These are phyloP conservation scores for Callorhinus ursinus DNA, from an alignment of 2,113 vertebrate species.

Conservation along the genomic window DNA sequence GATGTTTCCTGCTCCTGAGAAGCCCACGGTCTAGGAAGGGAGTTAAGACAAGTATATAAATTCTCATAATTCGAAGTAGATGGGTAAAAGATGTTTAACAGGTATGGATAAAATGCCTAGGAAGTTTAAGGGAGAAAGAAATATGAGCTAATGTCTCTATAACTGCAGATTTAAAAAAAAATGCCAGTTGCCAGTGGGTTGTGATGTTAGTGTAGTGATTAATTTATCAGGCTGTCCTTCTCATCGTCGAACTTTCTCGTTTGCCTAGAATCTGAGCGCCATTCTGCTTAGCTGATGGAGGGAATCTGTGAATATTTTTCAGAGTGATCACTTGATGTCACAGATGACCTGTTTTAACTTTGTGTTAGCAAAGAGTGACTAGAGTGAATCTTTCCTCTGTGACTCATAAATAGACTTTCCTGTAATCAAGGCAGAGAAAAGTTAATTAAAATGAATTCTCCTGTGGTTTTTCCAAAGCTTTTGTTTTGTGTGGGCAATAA, in stretches of 20 bases:
- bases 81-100: background rate
- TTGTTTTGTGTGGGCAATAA: conserved; percentile 60
- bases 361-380: conserved; percentile 50
- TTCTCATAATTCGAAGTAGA: conserved; percentile 29
- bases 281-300: background rate
- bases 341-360: conserved; percentile 71
- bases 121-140: background rate
- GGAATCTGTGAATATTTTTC: conserved; percentile 51
- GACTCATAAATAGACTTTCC: conserved; percentile 50
- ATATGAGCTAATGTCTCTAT: background rate
- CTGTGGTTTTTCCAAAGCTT: conserved; percentile 49
- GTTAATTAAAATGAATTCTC: conserved; percentile 73
- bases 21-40: background rate
- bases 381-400: conserved; percentile 35
- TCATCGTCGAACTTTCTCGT: background rate
- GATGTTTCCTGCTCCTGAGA: background rate
- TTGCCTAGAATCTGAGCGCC: conserved; percentile 10
- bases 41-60: background rate
- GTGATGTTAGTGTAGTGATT: background rate
- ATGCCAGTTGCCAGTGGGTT: background rate
- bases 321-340: conserved; percentile 54
- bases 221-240: background rate
- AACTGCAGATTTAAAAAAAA: background rate
- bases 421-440: conserved; percentile 68
- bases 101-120: background rate